Evolutionary conservation across 2,113 vertebrate species (phyloP).

Genomic region (Talpa occidentalis): DNA sequence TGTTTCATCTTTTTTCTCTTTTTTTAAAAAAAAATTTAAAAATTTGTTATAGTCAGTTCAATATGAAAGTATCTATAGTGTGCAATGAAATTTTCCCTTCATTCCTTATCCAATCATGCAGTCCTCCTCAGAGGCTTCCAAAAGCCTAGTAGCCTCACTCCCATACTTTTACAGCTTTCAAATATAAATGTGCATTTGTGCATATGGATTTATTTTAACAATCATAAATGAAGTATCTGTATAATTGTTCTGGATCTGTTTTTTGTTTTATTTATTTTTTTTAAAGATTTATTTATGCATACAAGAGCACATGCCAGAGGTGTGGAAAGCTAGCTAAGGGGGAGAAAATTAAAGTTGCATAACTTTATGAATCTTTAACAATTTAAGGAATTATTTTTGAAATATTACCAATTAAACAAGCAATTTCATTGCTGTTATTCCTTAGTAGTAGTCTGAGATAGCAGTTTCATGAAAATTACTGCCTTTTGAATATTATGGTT

Average conservation of each 20-base stretch:
- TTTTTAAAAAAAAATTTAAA: not conserved
- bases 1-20: not conserved
- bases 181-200: not conserved
- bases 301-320: no score
- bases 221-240: not conserved
- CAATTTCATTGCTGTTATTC: not conserved
- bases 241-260: not conserved
- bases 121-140: not conserved
- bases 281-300: no score
- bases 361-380: not conserved
- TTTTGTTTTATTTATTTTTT: no score
- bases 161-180: not conserved
- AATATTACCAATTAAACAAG: not conserved
- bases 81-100: not conserved
- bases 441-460: not conserved
- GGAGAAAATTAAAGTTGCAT: not conserved
- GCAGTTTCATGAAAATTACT: conserved; percentile 42
- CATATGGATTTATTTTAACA: not conserved
- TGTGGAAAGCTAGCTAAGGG: not conserved
- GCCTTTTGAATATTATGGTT: not conserved
- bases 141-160: not conserved
- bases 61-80: not conserved
- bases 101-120: not conserved
- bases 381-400: conserved; percentile 12
- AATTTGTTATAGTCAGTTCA: not conserved